A percentile compares a stretch with the other conserved stretches of the same genome.
phyloP scores from a whole-genome alignment of 1,140 invertebrate genomes.

The Sogatella furcifera region DNA sequence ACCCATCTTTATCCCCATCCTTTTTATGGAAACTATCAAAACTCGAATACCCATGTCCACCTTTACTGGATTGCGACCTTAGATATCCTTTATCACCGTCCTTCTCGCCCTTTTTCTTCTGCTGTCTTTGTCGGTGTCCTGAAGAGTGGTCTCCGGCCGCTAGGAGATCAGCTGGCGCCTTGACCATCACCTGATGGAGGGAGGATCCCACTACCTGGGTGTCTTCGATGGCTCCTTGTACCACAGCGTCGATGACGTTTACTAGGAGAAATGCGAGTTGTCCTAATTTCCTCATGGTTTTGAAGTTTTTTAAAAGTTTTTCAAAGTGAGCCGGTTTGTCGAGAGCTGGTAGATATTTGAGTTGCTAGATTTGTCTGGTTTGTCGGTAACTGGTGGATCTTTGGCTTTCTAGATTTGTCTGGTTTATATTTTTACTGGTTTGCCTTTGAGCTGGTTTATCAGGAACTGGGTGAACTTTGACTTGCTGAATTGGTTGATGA shows the following conservation, averaged over 20 bases:
- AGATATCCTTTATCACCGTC: conserved; percentile 54
- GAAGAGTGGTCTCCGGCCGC: neutral
- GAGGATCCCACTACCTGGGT: conserved; percentile 11
- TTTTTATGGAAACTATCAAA: conserved; percentile 60
- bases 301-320: too few relatives aligned
- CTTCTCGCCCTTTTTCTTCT: neutral
- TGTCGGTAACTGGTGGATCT: too few relatives aligned
- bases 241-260: too few relatives aligned
- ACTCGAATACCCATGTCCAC: conserved; percentile 42
- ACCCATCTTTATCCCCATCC: conserved; percentile 54
- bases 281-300: neutral
- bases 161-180: neutral
- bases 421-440: too few relatives aligned
- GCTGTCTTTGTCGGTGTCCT: conserved; percentile 21
- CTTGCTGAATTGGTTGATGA: too few relatives aligned
- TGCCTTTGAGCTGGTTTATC: too few relatives aligned
- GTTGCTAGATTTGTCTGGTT: too few relatives aligned
- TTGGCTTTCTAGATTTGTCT: too few relatives aligned
- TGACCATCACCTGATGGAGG: neutral
- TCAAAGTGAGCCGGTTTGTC: too few relatives aligned
- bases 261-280: too few relatives aligned
- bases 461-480: too few relatives aligned
- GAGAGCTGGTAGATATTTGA: too few relatives aligned
- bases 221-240: neutral
- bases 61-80: conserved; percentile 46